Evolutionary conservation across 2,888 invertebrate species (phyloP).

Genomic region (Gerris lacustris): DNA sequence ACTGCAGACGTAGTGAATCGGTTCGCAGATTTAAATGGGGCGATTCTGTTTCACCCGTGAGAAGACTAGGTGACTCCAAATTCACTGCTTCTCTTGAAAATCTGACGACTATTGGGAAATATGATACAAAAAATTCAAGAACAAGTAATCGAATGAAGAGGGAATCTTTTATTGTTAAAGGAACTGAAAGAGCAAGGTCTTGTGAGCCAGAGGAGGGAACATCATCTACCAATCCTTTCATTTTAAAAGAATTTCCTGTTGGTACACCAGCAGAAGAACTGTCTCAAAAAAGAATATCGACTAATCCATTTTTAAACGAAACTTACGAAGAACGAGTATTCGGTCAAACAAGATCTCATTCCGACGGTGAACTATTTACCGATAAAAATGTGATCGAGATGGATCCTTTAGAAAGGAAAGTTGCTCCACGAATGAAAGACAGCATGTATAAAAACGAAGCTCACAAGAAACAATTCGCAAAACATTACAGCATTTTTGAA

Average conservation of each 20-base stretch:
- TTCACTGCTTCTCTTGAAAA: neutral
- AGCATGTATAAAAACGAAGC: neutral
- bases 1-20: conserved; percentile 17
- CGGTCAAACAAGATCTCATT: neutral
- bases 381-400: neutral
- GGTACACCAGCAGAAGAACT: neutral
- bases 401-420: neutral
- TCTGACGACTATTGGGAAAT: neutral
- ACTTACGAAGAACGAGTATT: neutral
- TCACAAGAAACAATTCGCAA: neutral
- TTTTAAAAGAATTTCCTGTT: neutral
- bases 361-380: neutral
- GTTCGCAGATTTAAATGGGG: conserved; percentile 22
- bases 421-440: no score
- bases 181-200: conserved; percentile 20
- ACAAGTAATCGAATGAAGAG: neutral
- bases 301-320: neutral
- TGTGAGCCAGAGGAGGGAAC: conserved; percentile 18
- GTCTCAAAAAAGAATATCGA: neutral
- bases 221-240: neutral
- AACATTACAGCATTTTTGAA: neutral
- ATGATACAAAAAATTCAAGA: neutral
- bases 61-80: neutral
- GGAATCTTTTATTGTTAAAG: no score
- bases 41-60: conserved; percentile 12